Base-by-base conservation (phyloP, 2,113 vertebrate genomes). In the Catharus bicknelli region DNA sequence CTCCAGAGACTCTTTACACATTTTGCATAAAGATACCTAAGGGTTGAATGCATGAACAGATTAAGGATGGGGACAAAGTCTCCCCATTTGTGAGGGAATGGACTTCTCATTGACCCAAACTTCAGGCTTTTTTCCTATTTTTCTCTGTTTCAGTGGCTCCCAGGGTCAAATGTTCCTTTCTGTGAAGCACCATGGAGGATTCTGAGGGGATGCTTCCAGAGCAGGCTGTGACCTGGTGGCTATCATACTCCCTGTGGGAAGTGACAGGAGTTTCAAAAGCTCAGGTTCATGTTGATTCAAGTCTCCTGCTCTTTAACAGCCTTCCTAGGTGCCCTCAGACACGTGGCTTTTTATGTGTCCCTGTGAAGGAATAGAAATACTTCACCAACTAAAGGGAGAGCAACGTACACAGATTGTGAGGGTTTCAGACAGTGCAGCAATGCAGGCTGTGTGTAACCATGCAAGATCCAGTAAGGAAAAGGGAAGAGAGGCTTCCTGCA, bases 401-500 rank as follows among this genome's bases (percentile, higher is more conserved):
- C 36, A 91, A 29, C 0, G 6, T 38, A 40, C 43, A 81, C 23
- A 59, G 61, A 13, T 4, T 45, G 55, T 0, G 0, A 78, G 26
- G 7, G 54, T 38, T 27, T 80, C 22, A 36, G 27, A 13, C 14
- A 58, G 25, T 5, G 25, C 54, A 83, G 63, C 16, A 69, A 38
- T 0, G 1, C 74, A 23, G 40, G 27, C 10, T 2, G 1, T 5
- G 16, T 2, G 8, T 1, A 47, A 25, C 22, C 48, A 5, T 22
- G 17, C 57, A 59, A 89, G n/a, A 92, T 21, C 23, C 74, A 78
- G 29, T 3, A 32, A 34, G 40, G 30, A 68, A 75, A 68, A 78
- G n/a, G 32, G 26, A 74, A 78, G 29, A 40, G 5, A 62, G 9
- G 25, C 7, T 85, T 13, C 12, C 27, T 26, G 23, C 40, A 91